These are phyloP conservation scores for Epinotia brunnichana DNA, from an alignment of 2,888 invertebrate species.

Conservation along the genomic window DNA sequence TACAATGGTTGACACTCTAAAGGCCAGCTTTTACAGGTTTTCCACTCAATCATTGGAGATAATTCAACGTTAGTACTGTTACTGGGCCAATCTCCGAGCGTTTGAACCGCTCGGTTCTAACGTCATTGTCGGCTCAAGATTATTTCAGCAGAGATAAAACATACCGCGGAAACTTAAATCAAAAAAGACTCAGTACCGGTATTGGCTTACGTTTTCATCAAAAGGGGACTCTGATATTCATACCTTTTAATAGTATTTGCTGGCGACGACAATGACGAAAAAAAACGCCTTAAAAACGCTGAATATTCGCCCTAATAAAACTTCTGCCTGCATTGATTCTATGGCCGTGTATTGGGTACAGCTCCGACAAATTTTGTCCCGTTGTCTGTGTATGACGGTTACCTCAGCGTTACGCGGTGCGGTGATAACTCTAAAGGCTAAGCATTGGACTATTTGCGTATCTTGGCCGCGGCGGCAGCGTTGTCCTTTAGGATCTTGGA, in stretches of 20 bases:
- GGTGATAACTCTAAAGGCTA: constrained; percentile 35
- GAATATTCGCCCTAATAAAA: too few relatives aligned
- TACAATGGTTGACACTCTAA: not conserved
- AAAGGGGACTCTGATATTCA: too few relatives aligned
- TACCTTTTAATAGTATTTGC: too few relatives aligned
- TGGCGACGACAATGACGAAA: too few relatives aligned
- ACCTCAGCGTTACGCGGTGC: constrained; percentile 26
- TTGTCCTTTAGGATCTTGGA: constrained; percentile 91
- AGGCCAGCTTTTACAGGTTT: not conserved
- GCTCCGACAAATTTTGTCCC: not conserved
- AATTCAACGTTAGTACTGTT: not conserved
- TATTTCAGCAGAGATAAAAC: too few relatives aligned
- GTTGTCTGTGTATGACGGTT: constrained; percentile 3
- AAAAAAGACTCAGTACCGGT: too few relatives aligned
- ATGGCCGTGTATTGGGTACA: not conserved
- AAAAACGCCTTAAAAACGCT: too few relatives aligned
- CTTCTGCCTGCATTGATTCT: not conserved
- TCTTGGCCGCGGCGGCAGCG: constrained; percentile 78
- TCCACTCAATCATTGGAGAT: not conserved
- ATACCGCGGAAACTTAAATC: too few relatives aligned
- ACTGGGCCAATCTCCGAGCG: too few relatives aligned
- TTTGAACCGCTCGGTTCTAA: too few relatives aligned
- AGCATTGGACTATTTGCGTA: constrained; percentile 70
- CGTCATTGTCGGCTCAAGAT: too few relatives aligned
- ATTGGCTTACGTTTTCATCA: too few relatives aligned